Evolutionary conservation across 2,113 vertebrate genomes (phyloP).

Genomic region (Apodemus sylvaticus): DNA sequence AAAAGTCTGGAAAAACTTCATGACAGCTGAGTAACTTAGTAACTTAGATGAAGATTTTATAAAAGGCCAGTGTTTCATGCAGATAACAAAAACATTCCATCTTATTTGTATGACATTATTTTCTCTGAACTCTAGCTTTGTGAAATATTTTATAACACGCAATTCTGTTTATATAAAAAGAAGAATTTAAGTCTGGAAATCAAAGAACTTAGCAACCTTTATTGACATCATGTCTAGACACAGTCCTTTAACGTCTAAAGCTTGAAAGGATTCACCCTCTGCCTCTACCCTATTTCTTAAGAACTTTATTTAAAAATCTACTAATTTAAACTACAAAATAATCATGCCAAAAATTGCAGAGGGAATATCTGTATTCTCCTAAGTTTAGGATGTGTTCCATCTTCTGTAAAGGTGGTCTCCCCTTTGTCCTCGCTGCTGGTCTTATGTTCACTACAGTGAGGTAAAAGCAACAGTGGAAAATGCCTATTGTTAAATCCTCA

Average conservation of each 20-base stretch:
- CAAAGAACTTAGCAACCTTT: constrained; percentile 41
- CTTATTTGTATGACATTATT: not conserved
- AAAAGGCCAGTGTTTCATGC: not conserved
- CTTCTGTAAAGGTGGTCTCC: not conserved
- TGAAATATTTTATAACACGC: constrained; percentile 14
- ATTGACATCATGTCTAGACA: constrained; percentile 37
- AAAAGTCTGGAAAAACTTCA: not conserved
- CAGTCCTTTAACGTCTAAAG: constrained; percentile 19
- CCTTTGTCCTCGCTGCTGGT: constrained; percentile 48
- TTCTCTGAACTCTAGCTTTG: constrained; percentile 31
- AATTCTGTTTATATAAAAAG: constrained; percentile 22
- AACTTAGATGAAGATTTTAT: not conserved
- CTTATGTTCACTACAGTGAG: constrained; percentile 47
- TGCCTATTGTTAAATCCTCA: constrained; percentile 23
- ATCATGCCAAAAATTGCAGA: constrained; percentile 11
- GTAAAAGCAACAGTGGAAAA: constrained; percentile 11
- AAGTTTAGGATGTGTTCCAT: not conserved
- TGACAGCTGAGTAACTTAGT: not conserved
- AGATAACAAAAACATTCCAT: not conserved
- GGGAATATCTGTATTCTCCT: not conserved
- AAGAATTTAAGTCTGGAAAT: constrained; percentile 42
- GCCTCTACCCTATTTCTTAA: constrained; percentile 35
- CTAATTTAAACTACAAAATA: constrained; percentile 52
- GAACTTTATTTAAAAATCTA: constrained; percentile 13
- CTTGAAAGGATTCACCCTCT: constrained; percentile 38